These are phyloP conservation scores for Lobophora halterata DNA, from an alignment of 2,888 invertebrate genomes.

Conservation along the genomic window DNA sequence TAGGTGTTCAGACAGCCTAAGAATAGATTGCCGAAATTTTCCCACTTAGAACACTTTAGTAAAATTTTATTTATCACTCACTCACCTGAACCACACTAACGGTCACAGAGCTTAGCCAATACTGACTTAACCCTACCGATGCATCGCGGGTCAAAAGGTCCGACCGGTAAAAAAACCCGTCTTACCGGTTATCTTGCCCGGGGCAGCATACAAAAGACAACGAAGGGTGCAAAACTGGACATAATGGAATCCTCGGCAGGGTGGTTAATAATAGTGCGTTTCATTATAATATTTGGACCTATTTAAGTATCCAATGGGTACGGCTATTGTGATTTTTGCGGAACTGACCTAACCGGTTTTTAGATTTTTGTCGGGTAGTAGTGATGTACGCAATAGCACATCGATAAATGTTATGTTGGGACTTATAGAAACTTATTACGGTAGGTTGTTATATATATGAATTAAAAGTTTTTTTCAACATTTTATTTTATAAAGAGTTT, in stretches of 20 bases:
- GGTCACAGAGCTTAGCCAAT: slow-evolving; percentile 55
- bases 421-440: no score
- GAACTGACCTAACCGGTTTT: slow-evolving; percentile 79
- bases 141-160: slow-evolving; percentile 55
- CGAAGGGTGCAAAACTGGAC: slow-evolving; percentile 71
- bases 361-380: slow-evolving; percentile 41
- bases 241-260: slow-evolving; percentile 64
- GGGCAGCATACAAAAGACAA: slow-evolving; percentile 54
- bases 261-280: slow-evolving; percentile 62
- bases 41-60: slow-evolving; percentile 1
- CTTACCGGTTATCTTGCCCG: slow-evolving; percentile 78
- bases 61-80: slow-evolving; percentile 15
- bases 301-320: slow-evolving; percentile 78
- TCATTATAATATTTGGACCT: slow-evolving; percentile 79
- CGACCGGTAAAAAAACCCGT: slow-evolving; percentile 51
- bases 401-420: no score
- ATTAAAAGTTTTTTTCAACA: no score
- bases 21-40: no score
- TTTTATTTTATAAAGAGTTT: no score
- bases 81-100: slow-evolving; percentile 29
- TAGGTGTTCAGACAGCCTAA: no score
- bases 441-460: no score
- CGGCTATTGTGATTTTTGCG: slow-evolving; percentile 66
- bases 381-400: slow-evolving; percentile 17
- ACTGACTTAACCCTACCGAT: slow-evolving; percentile 69